Evolutionary conservation across 2,797 vertebrate genomes (phyloP).

Genomic region (Discoglossus pictus): DNA sequence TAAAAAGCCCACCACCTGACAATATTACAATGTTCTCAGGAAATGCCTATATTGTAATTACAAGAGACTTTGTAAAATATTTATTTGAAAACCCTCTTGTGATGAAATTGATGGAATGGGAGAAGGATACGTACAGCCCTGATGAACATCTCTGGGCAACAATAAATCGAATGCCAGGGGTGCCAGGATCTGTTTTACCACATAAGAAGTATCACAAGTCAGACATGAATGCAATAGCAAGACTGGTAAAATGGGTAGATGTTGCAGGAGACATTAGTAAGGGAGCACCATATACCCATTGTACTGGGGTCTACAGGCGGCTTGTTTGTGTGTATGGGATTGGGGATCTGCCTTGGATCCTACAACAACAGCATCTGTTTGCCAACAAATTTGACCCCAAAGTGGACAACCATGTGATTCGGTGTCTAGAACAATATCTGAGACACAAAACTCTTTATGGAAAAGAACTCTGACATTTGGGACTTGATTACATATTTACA

Average conservation of each 20-base stretch:
- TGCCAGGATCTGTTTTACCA: slow-evolving; percentile 74
- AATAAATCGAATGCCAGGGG: slow-evolving; percentile 76
- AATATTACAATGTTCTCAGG: slow-evolving; percentile 79
- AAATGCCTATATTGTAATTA: slow-evolving; percentile 81
- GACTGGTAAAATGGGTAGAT: slow-evolving; percentile 82
- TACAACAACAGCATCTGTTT: slow-evolving; percentile 80
- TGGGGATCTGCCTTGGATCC: slow-evolving; percentile 83
- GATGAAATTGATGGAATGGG: slow-evolving; percentile 79
- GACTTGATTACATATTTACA: no score
- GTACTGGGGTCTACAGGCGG: slow-evolving; percentile 74
- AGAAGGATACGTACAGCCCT: slow-evolving; percentile 87
- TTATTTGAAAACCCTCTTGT: slow-evolving; percentile 65
- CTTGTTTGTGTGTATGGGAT: slow-evolving; percentile 80
- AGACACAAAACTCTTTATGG: slow-evolving; percentile 70
- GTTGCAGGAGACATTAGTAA: slow-evolving; percentile 70
- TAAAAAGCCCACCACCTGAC: slow-evolving; percentile 72
- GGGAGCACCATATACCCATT: slow-evolving; percentile 80
- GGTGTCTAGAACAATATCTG: slow-evolving; percentile 83
- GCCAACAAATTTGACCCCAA: slow-evolving; percentile 91
- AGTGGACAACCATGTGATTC: slow-evolving; percentile 75
- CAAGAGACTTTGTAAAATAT: slow-evolving; percentile 77
- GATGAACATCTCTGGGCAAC: slow-evolving; percentile 92
- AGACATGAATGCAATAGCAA: slow-evolving; percentile 81
- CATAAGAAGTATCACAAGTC: slow-evolving; percentile 76
- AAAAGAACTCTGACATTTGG: slow-evolving; percentile 50